phyloP scores from a whole-genome alignment of 1,140 invertebrate species.

The Armadillidium nasatum region DNA sequence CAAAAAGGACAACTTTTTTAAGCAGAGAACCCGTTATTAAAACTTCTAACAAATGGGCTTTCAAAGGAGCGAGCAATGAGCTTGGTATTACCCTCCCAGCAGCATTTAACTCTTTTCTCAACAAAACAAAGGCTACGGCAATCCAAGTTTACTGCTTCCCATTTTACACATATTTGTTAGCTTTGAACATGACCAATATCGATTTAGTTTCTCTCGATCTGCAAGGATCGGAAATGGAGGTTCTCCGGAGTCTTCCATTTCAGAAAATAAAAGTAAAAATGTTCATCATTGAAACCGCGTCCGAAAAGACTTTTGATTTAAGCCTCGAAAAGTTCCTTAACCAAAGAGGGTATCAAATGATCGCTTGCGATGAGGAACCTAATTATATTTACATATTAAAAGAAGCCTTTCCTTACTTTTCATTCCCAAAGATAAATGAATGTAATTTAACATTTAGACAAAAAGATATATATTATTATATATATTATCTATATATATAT shows the following conservation, averaged over 20 bases:
- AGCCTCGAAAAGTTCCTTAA: not conserved
- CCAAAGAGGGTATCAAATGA: not conserved
- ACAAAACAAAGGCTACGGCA: too few relatives aligned
- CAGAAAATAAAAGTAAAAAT: not conserved
- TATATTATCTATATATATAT: not conserved
- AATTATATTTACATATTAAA: not conserved
- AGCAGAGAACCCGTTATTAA: conserved; percentile 48
- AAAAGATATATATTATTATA: not conserved
- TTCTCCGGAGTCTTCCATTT: not conserved
- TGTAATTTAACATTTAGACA: not conserved
- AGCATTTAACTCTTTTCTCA: not conserved
- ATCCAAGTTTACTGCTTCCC: conserved; percentile 9
- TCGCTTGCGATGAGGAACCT: not conserved
- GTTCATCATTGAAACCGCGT: not conserved
- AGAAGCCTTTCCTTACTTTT: not conserved
- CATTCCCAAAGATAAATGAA: not conserved
- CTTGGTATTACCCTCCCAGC: not conserved
- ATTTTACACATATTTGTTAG: not conserved
- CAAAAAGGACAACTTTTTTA: conserved; percentile 59
- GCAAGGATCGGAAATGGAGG: not conserved
- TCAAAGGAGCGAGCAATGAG: not conserved
- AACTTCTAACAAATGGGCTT: not conserved
- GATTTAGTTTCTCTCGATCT: conserved; percentile 2
- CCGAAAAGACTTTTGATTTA: not conserved
- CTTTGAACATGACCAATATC: conserved; percentile 7